phyloP scores from a whole-genome alignment of 2,888 invertebrate genomes.

The Asteroscopus sphinx region DNA sequence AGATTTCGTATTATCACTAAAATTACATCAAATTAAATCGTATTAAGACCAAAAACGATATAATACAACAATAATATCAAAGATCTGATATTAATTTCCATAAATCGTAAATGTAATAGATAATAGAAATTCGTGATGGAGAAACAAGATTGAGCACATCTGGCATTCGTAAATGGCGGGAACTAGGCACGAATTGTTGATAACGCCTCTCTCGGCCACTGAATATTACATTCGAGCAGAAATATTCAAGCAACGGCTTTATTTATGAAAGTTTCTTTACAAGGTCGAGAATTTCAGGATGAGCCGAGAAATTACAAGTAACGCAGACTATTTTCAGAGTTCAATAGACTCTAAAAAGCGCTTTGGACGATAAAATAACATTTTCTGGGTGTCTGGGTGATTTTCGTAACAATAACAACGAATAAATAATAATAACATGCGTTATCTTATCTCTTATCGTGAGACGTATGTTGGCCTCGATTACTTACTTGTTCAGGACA shows the following conservation, averaged over 20 bases:
- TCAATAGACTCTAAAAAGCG: constrained; percentile 16
- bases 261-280: constrained; percentile 42
- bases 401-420: constrained; percentile 31
- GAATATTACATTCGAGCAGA: constrained; percentile 53
- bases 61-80: constrained; percentile 8
- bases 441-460: constrained; percentile 53
- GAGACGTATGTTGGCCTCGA: constrained; percentile 46
- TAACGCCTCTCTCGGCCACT: constrained; percentile 36
- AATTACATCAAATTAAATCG: constrained; percentile 3
- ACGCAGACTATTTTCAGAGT: constrained; percentile 7
- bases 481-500: constrained; percentile 33
- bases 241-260: constrained; percentile 44
- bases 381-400: constrained; percentile 5
- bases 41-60: constrained; percentile 7
- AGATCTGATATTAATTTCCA: constrained; percentile 30
- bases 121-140: constrained; percentile 46
- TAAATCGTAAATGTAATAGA: constrained; percentile 28
- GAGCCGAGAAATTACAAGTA: constrained; percentile 34
- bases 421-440: constrained; percentile 30
- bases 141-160: constrained; percentile 51
- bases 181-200: constrained; percentile 49
- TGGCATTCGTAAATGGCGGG: constrained; percentile 38
- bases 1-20: constrained; percentile 1
- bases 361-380: constrained; percentile 16
- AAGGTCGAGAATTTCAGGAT: constrained; percentile 41